A percentile compares a stretch with the other conserved stretches of the same genome.
Conservation (phyloP, 2,797 vertebrate genomes). For the Cynopterus sphinx region DNA sequence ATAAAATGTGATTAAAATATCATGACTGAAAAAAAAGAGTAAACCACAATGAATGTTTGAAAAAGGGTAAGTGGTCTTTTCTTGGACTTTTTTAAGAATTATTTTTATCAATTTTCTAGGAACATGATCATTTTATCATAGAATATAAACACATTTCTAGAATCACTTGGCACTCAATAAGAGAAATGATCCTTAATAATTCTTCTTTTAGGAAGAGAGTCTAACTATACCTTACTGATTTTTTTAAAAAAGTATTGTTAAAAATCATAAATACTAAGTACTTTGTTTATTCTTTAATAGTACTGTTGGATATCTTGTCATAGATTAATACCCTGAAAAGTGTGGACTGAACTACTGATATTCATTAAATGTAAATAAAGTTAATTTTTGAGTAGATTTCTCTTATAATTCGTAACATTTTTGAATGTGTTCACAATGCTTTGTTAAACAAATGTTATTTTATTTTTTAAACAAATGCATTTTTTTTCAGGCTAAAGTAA, state of each 20-base stretch:
- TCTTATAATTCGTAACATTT: background rate
- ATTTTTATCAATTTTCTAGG: background rate
- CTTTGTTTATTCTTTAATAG: background rate
- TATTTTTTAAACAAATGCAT: background rate
- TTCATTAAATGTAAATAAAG: background rate
- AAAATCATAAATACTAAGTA: background rate
- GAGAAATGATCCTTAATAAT: background rate
- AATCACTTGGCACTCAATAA: background rate
- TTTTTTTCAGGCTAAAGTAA: conserved; percentile 11
- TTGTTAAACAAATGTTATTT: background rate
- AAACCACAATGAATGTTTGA: background rate
- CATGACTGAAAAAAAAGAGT: background rate
- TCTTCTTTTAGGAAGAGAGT: background rate
- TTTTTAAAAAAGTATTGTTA: background rate
- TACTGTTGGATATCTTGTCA: background rate
- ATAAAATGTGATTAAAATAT: background rate
- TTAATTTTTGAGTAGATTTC: background rate
- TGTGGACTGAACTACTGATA: background rate
- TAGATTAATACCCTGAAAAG: background rate
- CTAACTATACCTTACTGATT: background rate
- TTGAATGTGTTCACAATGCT: background rate
- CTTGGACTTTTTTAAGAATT: background rate
- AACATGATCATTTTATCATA: background rate
- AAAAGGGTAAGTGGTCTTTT: background rate
- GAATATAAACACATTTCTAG: background rate